A percentile compares a stretch with the other conserved stretches of the same genome.
These are phyloP conservation scores for Apis florea DNA, from an alignment of 1,140 invertebrate species.

Conservation along the genomic window DNA sequence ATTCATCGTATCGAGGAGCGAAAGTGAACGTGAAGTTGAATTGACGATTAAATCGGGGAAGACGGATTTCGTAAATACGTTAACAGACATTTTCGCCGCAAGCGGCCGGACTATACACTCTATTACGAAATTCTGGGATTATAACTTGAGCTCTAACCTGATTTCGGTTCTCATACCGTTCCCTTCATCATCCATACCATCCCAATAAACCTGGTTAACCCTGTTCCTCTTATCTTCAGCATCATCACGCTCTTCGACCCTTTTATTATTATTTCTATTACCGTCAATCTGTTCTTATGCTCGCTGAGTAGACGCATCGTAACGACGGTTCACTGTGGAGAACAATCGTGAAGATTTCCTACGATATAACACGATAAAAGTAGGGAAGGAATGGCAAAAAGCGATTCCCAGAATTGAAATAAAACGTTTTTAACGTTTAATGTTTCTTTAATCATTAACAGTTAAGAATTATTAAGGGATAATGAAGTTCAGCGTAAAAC, in stretches of 20 bases:
- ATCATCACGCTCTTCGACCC: constrained; percentile 2
- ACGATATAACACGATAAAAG: too few species aligned
- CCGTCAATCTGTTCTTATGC: constrained; percentile 6
- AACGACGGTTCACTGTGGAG: not conserved
- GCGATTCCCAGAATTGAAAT: too few species aligned
- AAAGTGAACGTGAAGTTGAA: constrained; percentile 1
- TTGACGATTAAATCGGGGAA: constrained; percentile 7
- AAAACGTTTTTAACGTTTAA: too few species aligned
- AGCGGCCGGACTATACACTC: not conserved
- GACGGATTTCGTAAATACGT: constrained; percentile 17
- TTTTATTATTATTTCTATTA: not conserved
- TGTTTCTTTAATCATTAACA: too few species aligned
- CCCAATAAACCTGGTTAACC: constrained; percentile 27
- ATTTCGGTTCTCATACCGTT: constrained; percentile 9
- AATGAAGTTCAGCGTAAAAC: too few species aligned
- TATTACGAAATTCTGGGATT: constrained; percentile 26
- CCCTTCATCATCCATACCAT: not conserved
- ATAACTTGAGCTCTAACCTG: constrained; percentile 26
- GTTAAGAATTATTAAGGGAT: too few species aligned
- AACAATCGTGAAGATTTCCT: too few species aligned
- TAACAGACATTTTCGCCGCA: constrained; percentile 14
- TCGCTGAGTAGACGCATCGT: not conserved
- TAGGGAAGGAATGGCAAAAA: too few species aligned
- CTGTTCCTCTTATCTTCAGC: constrained; percentile 7
- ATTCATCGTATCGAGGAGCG: not conserved